Conservation (phyloP, 1,140 invertebrate genomes). For the Dicyema japonicum region DNA sequence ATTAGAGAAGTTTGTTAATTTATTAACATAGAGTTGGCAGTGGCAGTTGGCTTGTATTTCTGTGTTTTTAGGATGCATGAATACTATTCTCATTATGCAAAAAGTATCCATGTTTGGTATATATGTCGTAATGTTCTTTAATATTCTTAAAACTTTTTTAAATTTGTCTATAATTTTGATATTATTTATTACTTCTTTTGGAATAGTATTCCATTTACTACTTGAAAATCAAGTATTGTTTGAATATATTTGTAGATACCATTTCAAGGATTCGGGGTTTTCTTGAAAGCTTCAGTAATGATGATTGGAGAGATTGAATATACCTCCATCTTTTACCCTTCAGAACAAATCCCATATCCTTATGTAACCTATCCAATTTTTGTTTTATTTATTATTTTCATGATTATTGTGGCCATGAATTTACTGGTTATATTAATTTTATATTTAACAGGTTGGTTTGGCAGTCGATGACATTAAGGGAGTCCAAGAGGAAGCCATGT, state of each 20-base stretch:
- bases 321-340: slow-evolving; percentile 10
- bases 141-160: slow-evolving; percentile 23
- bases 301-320: slow-evolving; percentile 23
- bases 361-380: slow-evolving; percentile 13
- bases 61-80: slow-evolving; percentile 23
- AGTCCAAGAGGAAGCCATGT: slow-evolving; percentile 22
- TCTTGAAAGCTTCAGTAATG: slow-evolving; percentile 20
- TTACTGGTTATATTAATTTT: too few relatives aligned
- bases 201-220: slow-evolving; percentile 20
- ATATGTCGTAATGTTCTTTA: slow-evolving; percentile 27
- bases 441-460: slow-evolving; percentile 20
- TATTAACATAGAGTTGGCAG: slow-evolving; percentile 18
- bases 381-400: slow-evolving; percentile 16
- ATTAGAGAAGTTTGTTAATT: slow-evolving; percentile 9
- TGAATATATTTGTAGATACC: not conserved
- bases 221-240: slow-evolving; percentile 16
- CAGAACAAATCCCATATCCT: slow-evolving; percentile 6
- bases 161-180: slow-evolving; percentile 24
- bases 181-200: slow-evolving; percentile 24
- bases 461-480: slow-evolving; percentile 22
- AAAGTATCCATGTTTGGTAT: slow-evolving; percentile 24
- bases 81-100: slow-evolving; percentile 21
- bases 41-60: slow-evolving; percentile 22
- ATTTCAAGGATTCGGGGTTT: not conserved
- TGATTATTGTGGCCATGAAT: slow-evolving; percentile 22